Conservation (phyloP, 2,888 invertebrate species). For the Caradrina clavipalpis region DNA sequence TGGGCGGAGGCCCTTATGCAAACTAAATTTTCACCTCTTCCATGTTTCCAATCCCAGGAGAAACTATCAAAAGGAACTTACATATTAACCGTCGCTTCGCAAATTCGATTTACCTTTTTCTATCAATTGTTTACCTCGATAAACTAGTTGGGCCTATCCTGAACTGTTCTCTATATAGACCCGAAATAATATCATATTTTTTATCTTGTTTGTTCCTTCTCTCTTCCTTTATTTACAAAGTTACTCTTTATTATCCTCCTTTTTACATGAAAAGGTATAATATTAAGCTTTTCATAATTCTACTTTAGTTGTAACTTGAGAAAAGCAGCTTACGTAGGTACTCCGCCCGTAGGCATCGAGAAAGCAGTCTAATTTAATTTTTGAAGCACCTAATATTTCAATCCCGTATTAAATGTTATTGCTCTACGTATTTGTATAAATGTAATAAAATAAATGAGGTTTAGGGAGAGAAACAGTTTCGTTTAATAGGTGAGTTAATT, state of each 20-base stretch:
- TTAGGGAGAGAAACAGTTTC: background rate
- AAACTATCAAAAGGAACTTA: constrained; percentile 61
- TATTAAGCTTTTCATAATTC: constrained; percentile 23
- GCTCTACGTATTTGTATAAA: constrained; percentile 6
- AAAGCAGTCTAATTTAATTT: constrained; percentile 29
- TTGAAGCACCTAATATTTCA: constrained; percentile 24
- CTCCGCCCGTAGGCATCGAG: background rate
- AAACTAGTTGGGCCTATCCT: constrained; percentile 49
- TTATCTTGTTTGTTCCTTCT: constrained; percentile 37
- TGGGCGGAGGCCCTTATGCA: too few species aligned
- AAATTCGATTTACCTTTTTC: constrained; percentile 70
- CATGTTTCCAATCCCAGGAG: constrained; percentile 57
- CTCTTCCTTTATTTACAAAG: constrained; percentile 29
- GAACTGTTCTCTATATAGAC: constrained; percentile 43
- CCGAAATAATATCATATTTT: constrained; percentile 55
- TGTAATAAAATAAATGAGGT: background rate
- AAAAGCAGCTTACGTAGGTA: constrained; percentile 20
- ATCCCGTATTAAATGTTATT: constrained; percentile 22
- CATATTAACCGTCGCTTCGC: constrained; percentile 66
- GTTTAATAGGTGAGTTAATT: background rate
- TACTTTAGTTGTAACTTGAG: constrained; percentile 28
- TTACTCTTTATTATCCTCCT: constrained; percentile 17
- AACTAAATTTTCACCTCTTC: constrained; percentile 58
- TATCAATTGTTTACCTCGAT: constrained; percentile 60
- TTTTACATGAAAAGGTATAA: constrained; percentile 16